A percentile compares a stretch with the other conserved stretches of the same genome.
Evolutionary conservation across 2,113 vertebrate species (phyloP).

Genomic region (Desmodus rotundus): DNA sequence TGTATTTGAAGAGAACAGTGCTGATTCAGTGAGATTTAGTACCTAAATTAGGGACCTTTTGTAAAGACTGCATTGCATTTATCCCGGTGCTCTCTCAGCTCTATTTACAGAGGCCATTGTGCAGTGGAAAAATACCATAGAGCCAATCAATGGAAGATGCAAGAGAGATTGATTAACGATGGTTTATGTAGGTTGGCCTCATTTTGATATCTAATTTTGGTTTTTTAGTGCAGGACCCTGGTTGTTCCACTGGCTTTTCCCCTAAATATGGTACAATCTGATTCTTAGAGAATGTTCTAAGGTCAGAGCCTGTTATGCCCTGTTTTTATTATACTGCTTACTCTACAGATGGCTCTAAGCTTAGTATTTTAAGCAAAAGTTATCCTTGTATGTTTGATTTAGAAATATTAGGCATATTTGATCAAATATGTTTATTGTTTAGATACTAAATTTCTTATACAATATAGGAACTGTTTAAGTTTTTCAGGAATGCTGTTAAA

Average conservation of each 20-base stretch:
- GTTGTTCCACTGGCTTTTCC: background rate
- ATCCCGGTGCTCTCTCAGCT: background rate
- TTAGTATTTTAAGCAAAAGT: conserved; percentile 18
- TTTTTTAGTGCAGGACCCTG: background rate
- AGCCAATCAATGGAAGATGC: background rate
- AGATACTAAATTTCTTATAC: background rate
- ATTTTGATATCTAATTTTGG: background rate
- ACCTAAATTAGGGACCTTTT: conserved; percentile 15
- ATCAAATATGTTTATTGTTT: conserved; percentile 14
- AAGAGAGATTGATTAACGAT: background rate
- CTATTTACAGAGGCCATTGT: background rate
- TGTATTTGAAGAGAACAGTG: conserved; percentile 29
- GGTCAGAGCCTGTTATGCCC: background rate
- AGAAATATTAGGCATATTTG: background rate
- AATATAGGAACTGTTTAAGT: background rate
- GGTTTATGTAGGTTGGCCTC: background rate
- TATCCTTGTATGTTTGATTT: conserved; percentile 21
- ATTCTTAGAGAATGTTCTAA: conserved; percentile 2
- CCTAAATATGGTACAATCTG: background rate
- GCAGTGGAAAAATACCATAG: background rate
- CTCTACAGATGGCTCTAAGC: background rate
- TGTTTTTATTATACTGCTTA: background rate
- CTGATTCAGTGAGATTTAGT: conserved; percentile 24
- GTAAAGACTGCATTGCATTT: conserved; percentile 13
- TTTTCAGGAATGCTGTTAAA: conserved; percentile 24